Evolutionary conservation across 1,140 invertebrate genomes (phyloP), one percentile per base, ranked within the genome.

Genomic region (Cherax quadricarinatus): DNA sequence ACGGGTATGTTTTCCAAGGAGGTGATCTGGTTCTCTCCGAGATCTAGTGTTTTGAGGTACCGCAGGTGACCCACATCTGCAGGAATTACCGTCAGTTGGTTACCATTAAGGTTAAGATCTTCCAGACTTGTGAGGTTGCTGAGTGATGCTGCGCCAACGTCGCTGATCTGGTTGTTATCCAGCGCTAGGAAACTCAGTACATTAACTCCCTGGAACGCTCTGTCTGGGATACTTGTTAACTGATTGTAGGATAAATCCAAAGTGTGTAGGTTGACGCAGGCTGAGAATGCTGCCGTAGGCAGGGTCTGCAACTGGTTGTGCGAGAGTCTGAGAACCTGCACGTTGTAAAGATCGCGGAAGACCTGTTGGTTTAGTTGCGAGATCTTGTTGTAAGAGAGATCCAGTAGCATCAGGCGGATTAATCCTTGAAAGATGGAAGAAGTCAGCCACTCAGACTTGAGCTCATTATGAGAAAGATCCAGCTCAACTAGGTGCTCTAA

Each of bases 371-470:
- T 97, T 18, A 99, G 95, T 94, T 97, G 97, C 12, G 96, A 96
- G 88, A 99, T 96, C 94, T 97, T 96, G 95, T 99, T 99, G 94
- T 98, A 96, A 1, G 98, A 98, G 49, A 99, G 95, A 95, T 98
- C 98, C 41, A 99, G 95, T 6, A 98, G 95, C 1, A 98, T 97
- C 89, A 99, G 96, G 49, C 98, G 96, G 93, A 98, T 98, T 24
- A 99, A 96, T 6, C 98, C 98, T 18, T 97, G 96, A 94, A 99
- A 98, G 30, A 97, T 98, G 83, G 96, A 97, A 9, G 96, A 96
- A 94, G 92, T 94, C 57, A 94, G 94, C 95, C 94, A 95, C 73
- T 94, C 94, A 89, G 89, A 94, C 86, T 94, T 93, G 0, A 96
- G 90, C 79, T 94, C 93, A 93, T 96, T 96, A 78, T 95, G 93